These are phyloP conservation scores for Mirza zaza DNA, from an alignment of 2,113 vertebrate species.

Conservation along the genomic window DNA sequence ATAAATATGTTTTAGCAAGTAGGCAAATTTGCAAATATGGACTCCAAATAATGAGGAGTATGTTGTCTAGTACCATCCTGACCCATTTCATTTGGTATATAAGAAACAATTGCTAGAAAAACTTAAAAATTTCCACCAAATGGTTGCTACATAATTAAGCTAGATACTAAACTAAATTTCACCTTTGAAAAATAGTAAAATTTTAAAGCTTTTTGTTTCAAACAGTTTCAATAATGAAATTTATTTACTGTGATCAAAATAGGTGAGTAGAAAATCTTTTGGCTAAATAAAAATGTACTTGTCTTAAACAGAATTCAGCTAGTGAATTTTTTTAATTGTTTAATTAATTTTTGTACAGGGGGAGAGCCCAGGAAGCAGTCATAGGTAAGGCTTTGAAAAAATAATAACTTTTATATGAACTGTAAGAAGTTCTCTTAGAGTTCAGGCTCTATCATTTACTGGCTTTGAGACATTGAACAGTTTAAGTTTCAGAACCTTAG, in stretches of 20 bases:
- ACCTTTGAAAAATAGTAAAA: constrained; percentile 5
- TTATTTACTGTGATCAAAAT: constrained; percentile 1
- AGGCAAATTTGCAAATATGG: background rate
- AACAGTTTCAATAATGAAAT: constrained; percentile 32
- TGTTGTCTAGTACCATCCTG: background rate
- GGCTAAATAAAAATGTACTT: background rate
- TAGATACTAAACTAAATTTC: background rate
- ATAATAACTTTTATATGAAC: background rate
- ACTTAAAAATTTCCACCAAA: background rate
- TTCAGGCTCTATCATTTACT: background rate
- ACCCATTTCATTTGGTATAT: background rate
- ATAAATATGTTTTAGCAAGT: background rate
- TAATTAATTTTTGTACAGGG: constrained; percentile 80
- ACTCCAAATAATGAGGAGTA: background rate
- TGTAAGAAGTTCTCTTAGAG: background rate
- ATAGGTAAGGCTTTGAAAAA: constrained; percentile 81
- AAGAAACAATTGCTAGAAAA: background rate
- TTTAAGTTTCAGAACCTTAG: background rate
- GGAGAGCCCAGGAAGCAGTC: constrained; percentile 88
- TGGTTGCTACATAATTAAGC: background rate
- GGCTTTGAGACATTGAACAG: background rate
- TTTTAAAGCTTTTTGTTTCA: constrained; percentile 38
- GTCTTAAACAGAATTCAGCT: constrained; percentile 30
- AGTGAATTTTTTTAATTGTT: constrained; percentile 18
- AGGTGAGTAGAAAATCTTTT: background rate